A percentile compares a stretch with the other conserved stretches of the same genome.
phyloP scores from a whole-genome alignment of 1,140 invertebrate species.

The Hesperophylax magnus region DNA sequence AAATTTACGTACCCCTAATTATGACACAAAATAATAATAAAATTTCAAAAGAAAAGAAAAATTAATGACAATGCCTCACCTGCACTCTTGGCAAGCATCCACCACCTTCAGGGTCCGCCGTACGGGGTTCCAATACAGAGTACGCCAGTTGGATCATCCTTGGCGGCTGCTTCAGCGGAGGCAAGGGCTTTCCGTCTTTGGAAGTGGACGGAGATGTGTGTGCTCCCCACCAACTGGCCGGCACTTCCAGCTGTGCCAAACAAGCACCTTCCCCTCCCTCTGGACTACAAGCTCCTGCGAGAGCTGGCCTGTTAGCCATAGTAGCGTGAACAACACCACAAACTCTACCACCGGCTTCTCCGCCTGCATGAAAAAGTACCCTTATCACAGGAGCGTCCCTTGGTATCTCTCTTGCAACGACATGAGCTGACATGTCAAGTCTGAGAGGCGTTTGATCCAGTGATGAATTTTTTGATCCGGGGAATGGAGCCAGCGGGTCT shows the following conservation, averaged over 20 bases:
- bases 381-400: constrained; percentile 89
- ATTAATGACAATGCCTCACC: constrained; percentile 38
- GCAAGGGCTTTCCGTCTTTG: constrained; percentile 72
- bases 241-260: constrained; percentile 83
- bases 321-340: constrained; percentile 66
- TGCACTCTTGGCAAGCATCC: constrained; percentile 82
- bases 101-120: constrained; percentile 77
- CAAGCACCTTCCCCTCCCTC: constrained; percentile 92
- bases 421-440: constrained; percentile 90
- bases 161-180: constrained; percentile 76
- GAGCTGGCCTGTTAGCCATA: constrained; percentile 68
- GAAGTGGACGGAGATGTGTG: constrained; percentile 72
- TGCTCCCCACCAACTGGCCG: constrained; percentile 90
- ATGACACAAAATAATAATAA: too few relatives aligned
- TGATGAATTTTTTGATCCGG: constrained; percentile 47
- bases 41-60: not conserved
- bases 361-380: constrained; percentile 91
- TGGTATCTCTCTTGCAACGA: constrained; percentile 87
- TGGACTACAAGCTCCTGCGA: constrained; percentile 88
- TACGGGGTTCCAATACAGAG: constrained; percentile 84
- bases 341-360: constrained; percentile 75
- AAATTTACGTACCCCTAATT: too few relatives aligned
- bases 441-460: constrained; percentile 73
- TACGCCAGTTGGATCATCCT: constrained; percentile 84
- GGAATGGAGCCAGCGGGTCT: constrained; percentile 75